These are phyloP conservation scores for Sebastes variabilis DNA, from an alignment of 2,797 vertebrate species.

Conservation along the genomic window DNA sequence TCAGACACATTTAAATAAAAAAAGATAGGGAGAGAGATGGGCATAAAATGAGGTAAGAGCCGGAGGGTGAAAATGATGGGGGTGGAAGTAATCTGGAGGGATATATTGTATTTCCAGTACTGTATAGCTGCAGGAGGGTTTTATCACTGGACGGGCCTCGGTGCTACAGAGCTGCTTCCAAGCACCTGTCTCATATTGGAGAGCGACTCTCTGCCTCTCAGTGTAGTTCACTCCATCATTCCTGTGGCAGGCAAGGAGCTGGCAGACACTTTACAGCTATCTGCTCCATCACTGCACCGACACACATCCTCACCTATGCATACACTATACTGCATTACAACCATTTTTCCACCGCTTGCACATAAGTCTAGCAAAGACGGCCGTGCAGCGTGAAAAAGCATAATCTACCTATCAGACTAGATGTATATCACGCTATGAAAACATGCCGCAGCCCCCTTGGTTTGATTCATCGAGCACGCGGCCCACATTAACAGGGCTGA, in stretches of 20 bases:
- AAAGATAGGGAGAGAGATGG: constrained; percentile 11
- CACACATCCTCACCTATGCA: constrained; percentile 4
- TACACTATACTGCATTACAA: not conserved
- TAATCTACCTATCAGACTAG: constrained; percentile 25
- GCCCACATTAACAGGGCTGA: constrained; percentile 6
- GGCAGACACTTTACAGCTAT: constrained; percentile 38
- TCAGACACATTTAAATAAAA: constrained; percentile 50
- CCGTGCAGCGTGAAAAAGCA: constrained; percentile 8
- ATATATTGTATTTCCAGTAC: constrained; percentile 53
- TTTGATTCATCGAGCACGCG: constrained; percentile 41
- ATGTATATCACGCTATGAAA: constrained; percentile 41
- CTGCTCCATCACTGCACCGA: constrained; percentile 27
- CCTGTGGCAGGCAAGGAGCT: constrained; percentile 36
- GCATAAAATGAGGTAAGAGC: constrained; percentile 40
- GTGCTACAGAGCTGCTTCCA: constrained; percentile 43
- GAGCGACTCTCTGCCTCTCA: constrained; percentile 46
- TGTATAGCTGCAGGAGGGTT: constrained; percentile 35
- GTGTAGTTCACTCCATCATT: constrained; percentile 53
- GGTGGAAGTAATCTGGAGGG: constrained; percentile 38
- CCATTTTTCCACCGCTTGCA: not conserved
- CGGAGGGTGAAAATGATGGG: constrained; percentile 34
- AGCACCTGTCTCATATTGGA: constrained; percentile 65
- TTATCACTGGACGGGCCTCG: constrained; percentile 36
- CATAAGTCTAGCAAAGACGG: not conserved
- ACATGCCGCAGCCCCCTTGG: constrained; percentile 13